Conservation (phyloP, 2,888 invertebrate genomes). For the Hirtodrosophila duncani region DNA sequence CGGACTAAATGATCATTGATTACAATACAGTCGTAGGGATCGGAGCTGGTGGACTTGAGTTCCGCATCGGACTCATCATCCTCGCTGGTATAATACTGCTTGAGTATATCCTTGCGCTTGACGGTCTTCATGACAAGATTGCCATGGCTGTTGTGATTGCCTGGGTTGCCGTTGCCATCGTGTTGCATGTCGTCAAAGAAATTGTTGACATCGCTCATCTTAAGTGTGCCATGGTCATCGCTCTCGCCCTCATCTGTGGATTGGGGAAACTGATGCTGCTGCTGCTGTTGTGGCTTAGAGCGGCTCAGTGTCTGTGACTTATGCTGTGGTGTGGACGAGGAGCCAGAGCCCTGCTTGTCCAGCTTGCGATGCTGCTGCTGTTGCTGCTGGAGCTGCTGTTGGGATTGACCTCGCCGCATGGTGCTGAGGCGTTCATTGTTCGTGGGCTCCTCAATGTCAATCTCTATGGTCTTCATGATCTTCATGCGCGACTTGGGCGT, state of each 20-base stretch:
- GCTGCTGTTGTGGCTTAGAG: constrained; percentile 35
- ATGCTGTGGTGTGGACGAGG: constrained; percentile 48
- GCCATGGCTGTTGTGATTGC: constrained; percentile 47
- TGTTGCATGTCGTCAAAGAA: constrained; percentile 72
- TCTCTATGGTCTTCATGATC: constrained; percentile 77
- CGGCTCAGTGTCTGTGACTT: constrained; percentile 54
- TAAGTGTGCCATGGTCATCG: constrained; percentile 76
- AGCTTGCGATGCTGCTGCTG: constrained; percentile 36
- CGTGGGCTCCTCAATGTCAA: constrained; percentile 75
- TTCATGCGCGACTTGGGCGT: constrained; percentile 77
- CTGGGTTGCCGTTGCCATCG: constrained; percentile 71
- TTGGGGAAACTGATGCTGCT: constrained; percentile 53
- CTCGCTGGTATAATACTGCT: constrained; percentile 83
- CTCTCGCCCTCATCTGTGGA: constrained; percentile 75
- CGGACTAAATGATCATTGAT: constrained; percentile 85
- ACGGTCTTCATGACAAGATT: constrained; percentile 85
- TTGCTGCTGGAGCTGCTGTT: constrained; percentile 43
- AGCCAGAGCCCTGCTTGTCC: constrained; percentile 47
- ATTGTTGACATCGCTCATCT: constrained; percentile 81
- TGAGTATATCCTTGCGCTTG: constrained; percentile 85
- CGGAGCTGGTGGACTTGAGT: constrained; percentile 83
- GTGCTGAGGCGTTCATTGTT: constrained; percentile 70
- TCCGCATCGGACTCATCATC: constrained; percentile 81
- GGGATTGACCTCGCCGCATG: constrained; percentile 64
- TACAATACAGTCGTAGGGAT: constrained; percentile 89